Percentiles rank a stretch among this genome's conserved stretches.
Evolutionary conservation across 2,888 invertebrate species (phyloP).

Genomic region (Suillia variegata): DNA sequence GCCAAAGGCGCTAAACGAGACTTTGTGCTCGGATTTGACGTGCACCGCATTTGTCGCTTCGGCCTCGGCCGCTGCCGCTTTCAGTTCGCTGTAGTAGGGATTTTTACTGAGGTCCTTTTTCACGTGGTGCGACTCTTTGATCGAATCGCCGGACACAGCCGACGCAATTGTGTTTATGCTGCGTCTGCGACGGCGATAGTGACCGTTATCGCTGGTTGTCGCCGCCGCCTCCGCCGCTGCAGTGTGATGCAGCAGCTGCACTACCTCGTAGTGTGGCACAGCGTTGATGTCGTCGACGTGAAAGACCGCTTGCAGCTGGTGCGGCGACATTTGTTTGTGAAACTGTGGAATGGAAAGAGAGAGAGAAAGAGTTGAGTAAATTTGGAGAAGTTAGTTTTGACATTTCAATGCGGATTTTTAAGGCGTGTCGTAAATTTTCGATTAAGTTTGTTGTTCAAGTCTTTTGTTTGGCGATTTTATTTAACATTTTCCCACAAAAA

Average conservation of each 20-base stretch:
- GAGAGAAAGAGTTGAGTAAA: not conserved
- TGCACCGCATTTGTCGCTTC: conserved; percentile 24
- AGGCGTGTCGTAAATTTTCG: no score
- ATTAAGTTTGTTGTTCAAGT: no score
- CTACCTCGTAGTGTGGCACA: conserved; percentile 85
- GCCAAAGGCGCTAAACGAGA: conserved; percentile 83
- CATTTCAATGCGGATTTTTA: no score
- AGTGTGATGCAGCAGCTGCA: conserved; percentile 73
- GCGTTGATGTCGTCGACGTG: conserved; percentile 79
- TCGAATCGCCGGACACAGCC: not conserved
- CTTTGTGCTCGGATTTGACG: conserved; percentile 63
- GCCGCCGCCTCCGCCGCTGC: conserved; percentile 40
- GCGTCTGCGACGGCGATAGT: conserved; percentile 44
- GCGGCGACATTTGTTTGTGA: conserved; percentile 86
- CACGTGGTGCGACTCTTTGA: conserved; percentile 54
- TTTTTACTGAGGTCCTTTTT: conserved; percentile 62
- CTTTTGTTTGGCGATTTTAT: no score
- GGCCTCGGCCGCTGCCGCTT: conserved; percentile 37
- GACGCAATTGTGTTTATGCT: conserved; percentile 52
- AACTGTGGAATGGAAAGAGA: conserved; percentile 64
- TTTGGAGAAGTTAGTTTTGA: not conserved
- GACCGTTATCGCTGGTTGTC: no score
- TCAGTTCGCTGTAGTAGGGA: conserved; percentile 58
- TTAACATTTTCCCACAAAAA: no score
- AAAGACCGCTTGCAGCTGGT: conserved; percentile 81